phyloP scores from a whole-genome alignment of 2,888 invertebrate species.

The Xestia ashworthii region DNA sequence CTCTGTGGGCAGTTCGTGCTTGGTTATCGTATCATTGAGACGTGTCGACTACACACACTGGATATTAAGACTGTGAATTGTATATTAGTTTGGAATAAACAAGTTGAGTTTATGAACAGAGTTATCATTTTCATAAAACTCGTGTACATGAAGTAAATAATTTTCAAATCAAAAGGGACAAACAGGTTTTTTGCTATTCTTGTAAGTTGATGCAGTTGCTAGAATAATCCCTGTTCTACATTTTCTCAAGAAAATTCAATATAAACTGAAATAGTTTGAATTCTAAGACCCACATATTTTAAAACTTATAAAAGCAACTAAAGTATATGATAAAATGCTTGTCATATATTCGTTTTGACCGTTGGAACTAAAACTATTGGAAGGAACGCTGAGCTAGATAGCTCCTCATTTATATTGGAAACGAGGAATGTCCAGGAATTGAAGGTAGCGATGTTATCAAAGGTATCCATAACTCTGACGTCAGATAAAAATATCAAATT shows the following conservation, averaged over 20 bases:
- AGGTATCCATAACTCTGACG: slow-evolving; percentile 2
- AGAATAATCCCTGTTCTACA: not conserved
- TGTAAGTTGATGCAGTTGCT: not conserved
- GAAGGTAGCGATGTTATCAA: slow-evolving; percentile 22
- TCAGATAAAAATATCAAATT: not conserved
- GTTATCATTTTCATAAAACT: no score
- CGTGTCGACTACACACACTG: no score
- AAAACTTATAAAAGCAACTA: slow-evolving; percentile 18
- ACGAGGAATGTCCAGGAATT: slow-evolving; percentile 47
- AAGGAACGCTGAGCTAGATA: slow-evolving; percentile 30
- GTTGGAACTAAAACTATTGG: slow-evolving; percentile 53
- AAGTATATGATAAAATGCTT: slow-evolving; percentile 42
- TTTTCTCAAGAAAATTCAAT: not conserved
- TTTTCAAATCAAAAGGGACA: not conserved
- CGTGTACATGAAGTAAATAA: no score
- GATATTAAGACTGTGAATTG: no score
- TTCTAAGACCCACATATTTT: not conserved
- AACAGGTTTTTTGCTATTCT: not conserved
- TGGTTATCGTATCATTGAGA: no score
- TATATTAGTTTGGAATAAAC: no score
- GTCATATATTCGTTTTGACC: slow-evolving; percentile 40
- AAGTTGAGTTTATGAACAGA: no score
- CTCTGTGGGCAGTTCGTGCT: no score
- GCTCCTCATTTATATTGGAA: slow-evolving; percentile 50
- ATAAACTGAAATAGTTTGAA: not conserved